phyloP scores from a whole-genome alignment of 2,113 vertebrate genomes.

The Stegastes partitus region DNA sequence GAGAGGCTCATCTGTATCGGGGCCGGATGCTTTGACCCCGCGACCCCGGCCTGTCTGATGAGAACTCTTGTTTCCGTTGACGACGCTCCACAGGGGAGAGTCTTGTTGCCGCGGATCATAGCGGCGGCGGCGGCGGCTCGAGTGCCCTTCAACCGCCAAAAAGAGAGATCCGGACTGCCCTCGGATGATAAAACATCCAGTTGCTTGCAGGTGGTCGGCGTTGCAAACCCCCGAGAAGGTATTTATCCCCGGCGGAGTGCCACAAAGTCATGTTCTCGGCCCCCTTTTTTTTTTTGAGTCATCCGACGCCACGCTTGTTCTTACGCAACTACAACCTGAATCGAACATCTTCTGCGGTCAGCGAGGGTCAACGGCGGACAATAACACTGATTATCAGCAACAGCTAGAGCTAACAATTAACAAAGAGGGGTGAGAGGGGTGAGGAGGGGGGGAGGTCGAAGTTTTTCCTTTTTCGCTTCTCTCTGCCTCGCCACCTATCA shows the following conservation, averaged over 20 bases:
- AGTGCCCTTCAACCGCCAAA: no score
- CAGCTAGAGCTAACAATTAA: conserved; percentile 60
- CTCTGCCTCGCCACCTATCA: conserved; percentile 84
- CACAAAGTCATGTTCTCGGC: neutral
- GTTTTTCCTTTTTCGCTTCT: conserved; percentile 64
- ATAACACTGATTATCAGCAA: conserved; percentile 56
- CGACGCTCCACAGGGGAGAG: no score
- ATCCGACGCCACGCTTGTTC: neutral
- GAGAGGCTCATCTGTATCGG: neutral
- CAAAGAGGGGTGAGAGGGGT: conserved; percentile 40
- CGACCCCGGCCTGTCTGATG: conserved; percentile 42
- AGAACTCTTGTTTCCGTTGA: conserved; percentile 44
- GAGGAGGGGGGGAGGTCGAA: neutral
- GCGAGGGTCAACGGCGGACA: conserved; percentile 57
- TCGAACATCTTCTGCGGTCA: conserved; percentile 35
- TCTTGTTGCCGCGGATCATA: no score
- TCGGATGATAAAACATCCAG: no score
- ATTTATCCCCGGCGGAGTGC: neutral
- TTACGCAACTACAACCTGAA: conserved; percentile 20
- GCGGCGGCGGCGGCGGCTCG: no score
- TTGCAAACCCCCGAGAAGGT: no score
- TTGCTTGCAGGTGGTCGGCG: no score
- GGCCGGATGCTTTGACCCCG: conserved; percentile 31
- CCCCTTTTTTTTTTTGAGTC: neutral
- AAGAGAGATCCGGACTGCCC: no score